These are phyloP conservation scores for Dryococelus australis DNA, from an alignment of 2,888 invertebrate species.

Conservation along the genomic window DNA sequence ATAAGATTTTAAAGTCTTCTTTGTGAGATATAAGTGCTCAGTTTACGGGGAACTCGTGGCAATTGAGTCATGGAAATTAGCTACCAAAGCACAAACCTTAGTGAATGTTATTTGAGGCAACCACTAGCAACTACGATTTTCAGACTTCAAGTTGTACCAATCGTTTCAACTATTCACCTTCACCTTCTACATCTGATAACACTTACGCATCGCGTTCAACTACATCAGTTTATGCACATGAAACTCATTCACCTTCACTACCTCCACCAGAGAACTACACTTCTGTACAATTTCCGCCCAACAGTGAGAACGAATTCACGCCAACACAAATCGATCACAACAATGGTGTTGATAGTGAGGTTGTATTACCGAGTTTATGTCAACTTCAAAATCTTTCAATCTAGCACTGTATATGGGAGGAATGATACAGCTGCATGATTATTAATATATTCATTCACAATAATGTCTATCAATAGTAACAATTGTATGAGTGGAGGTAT, in stretches of 20 bases:
- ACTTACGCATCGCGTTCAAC: neutral
- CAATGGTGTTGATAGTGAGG: no score
- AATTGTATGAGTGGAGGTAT: no score
- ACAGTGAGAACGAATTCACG: neutral
- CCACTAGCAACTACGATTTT: neutral
- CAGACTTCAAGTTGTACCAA: neutral
- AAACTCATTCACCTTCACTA: neutral
- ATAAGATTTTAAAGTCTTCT: constrained; percentile 13
- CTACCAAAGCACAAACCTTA: neutral
- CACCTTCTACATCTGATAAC: no score
- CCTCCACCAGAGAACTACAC: neutral
- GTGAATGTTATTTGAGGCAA: constrained; percentile 13
- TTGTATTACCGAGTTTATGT: no score
- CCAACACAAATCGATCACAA: no score
- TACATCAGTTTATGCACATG: neutral
- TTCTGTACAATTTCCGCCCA: neutral
- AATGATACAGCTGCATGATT: no score
- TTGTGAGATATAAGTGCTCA: neutral
- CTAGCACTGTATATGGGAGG: no score
- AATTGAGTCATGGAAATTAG: neutral
- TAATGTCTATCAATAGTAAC: no score
- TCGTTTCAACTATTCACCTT: neutral
- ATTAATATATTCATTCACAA: no score
- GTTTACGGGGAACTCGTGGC: constrained; percentile 28
- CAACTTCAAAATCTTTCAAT: no score